Base-by-base conservation (phyloP, 1,140 invertebrate genomes). In the Hormaphis cornu region DNA sequence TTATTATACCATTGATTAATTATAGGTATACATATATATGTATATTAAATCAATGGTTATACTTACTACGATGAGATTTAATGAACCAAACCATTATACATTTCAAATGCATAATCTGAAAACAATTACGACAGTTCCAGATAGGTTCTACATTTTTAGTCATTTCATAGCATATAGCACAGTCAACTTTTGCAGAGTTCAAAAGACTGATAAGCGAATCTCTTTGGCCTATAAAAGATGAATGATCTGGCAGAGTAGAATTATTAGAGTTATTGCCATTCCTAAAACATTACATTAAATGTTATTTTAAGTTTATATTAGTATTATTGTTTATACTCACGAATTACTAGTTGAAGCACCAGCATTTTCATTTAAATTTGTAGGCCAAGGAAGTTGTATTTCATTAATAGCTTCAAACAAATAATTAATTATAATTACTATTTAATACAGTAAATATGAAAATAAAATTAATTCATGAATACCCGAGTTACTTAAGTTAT, bases 21-120 rank as follows among this genome's bases (percentile, higher is more conserved):
- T n/a, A n/a, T n/a, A n/a, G n/a, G n/a, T n/a, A n/a, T n/a, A n/a
- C n/a, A n/a, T n/a, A n/a, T n/a, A n/a, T n/a, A n/a, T n/a, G n/a
- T n/a, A n/a, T n/a, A 52, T n/a, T 8, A n/a, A 26, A 24, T 7
- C 1, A 8, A 53, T 3, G 14, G n/a, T 10, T 37, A 22, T n/a
- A 74, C 77, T 79, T 80, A 83, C 87, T 85, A 30, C 83, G 83
- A 76, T 88, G 83, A 22, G 90, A 92, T 40, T 87, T 88, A 56
- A 83, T 83, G 1, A 91, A 93, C 95, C 95, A 98, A 75, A 92
- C 91, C 71, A 87, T 87, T 42, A 93, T 88, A 77, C 95, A 97
- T 69, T 85, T 83, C 3, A 98, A 80, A 81, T 97, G 95, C 66
- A 95, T 81, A 72, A 96, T 88, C 76, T 97, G 90, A 79, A 86